These are phyloP conservation scores for Malurus melanocephalus DNA, from an alignment of 2,113 vertebrate genomes.

Conservation along the genomic window DNA sequence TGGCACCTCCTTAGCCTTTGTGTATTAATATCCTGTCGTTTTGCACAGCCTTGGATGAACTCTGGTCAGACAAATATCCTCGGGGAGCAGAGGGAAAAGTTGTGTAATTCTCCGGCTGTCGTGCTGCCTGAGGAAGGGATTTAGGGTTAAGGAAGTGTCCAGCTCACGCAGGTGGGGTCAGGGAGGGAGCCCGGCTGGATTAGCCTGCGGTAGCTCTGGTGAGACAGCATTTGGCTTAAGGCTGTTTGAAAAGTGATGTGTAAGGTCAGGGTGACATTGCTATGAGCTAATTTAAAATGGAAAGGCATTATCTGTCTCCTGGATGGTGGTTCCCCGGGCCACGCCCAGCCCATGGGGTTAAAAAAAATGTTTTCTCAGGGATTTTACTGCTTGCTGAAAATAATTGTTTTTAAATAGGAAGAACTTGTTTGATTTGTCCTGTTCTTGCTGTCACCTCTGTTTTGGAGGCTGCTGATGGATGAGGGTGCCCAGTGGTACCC, in stretches of 20 bases:
- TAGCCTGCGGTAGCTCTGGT: neutral
- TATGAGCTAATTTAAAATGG: neutral
- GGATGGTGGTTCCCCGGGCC: neutral
- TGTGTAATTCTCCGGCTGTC: accelerated
- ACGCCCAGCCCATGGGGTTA: neutral
- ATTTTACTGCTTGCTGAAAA: neutral
- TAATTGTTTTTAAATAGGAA: neutral
- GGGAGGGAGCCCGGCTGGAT: neutral
- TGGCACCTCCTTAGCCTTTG: neutral
- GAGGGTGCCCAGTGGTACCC: neutral
- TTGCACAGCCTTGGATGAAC: neutral
- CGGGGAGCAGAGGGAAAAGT: accelerated
- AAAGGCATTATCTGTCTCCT: neutral
- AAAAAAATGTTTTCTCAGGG: neutral
- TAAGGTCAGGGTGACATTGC: slow-evolving; percentile 23
- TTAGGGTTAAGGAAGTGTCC: neutral
- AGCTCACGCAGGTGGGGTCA: neutral
- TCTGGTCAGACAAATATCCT: neutral
- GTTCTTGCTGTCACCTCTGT: accelerated
- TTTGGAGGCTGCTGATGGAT: neutral
- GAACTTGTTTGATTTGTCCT: neutral
- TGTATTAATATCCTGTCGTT: accelerated
- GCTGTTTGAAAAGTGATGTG: neutral
- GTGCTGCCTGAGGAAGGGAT: neutral
- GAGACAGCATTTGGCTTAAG: neutral